Evolutionary conservation across 64 coral and sea anemone species (phyloP).

Genomic region (Stichodactyla mertensii): DNA sequence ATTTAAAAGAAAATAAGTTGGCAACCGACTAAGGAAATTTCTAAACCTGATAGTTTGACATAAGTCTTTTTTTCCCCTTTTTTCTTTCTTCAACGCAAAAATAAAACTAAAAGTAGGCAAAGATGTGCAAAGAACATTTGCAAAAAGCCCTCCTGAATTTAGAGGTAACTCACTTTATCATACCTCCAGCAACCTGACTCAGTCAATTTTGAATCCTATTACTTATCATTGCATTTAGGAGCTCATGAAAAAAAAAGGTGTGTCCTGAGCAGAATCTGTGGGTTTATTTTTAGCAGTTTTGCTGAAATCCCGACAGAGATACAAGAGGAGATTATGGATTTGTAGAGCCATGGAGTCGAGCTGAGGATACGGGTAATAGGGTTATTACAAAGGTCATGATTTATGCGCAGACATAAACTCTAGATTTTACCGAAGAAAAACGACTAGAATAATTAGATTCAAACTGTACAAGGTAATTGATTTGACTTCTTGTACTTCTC

Average conservation of each 20-base stretch:
- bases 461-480: background rate
- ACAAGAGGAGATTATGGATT: background rate
- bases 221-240: too few relatives aligned
- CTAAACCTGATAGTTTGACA: too few relatives aligned
- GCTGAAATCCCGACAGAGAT: background rate
- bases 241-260: background rate
- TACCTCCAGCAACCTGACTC: too few relatives aligned
- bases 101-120: too few relatives aligned
- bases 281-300: background rate
- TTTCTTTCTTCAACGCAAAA: too few relatives aligned
- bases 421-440: background rate
- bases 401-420: conserved; percentile 8
- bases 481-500: conserved; percentile 2
- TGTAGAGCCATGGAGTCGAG: background rate
- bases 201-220: too few relatives aligned
- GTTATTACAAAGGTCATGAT: background rate
- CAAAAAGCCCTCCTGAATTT: too few relatives aligned
- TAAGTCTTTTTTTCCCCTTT: too few relatives aligned
- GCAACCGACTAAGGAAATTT: too few relatives aligned
- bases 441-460: background rate
- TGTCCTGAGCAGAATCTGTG: background rate
- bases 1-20: too few relatives aligned
- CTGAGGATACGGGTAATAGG: background rate
- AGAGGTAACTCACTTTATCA: too few relatives aligned
- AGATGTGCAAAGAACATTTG: too few relatives aligned